Conservation (phyloP, 2,888 invertebrate genomes). For the Mythimna loreyi region DNA sequence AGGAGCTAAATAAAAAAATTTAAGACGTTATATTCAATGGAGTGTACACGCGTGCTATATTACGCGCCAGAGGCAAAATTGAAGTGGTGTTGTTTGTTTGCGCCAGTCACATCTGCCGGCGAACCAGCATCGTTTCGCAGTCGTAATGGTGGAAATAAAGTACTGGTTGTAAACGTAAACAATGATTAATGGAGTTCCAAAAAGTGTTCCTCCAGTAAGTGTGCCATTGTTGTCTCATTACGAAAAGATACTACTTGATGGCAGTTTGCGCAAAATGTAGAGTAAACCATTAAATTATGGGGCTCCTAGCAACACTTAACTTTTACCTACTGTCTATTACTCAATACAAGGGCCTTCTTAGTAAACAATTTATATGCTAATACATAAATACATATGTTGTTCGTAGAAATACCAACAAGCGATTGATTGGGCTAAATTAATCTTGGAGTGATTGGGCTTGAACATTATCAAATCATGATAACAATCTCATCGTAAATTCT, state of each 20-base stretch:
- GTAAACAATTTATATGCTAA: too few species aligned
- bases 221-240: conserved; percentile 13
- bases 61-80: conserved; percentile 49
- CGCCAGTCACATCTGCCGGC: conserved; percentile 58
- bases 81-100: conserved; percentile 67
- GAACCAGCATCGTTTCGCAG: conserved; percentile 60
- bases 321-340: neutral
- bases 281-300: neutral
- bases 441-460: conserved; percentile 1
- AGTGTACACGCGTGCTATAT: conserved; percentile 22
- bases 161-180: conserved; percentile 52
- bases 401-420: neutral
- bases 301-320: neutral
- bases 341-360: neutral
- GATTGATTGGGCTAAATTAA: conserved; percentile 5
- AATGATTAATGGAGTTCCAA: conserved; percentile 51
- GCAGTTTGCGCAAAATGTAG: neutral
- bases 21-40: conserved; percentile 37
- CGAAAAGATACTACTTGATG: conserved; percentile 2
- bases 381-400: neutral
- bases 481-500: conserved; percentile 29
- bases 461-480: conserved; percentile 36
- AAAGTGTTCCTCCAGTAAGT: conserved; percentile 35
- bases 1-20: conserved; percentile 54
- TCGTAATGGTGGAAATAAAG: conserved; percentile 57